Percentiles rank a stretch among this genome's conserved stretches.
These are phyloP conservation scores for Lutjanus erythropterus DNA, from an alignment of 2,113 vertebrate species.

Conservation along the genomic window DNA sequence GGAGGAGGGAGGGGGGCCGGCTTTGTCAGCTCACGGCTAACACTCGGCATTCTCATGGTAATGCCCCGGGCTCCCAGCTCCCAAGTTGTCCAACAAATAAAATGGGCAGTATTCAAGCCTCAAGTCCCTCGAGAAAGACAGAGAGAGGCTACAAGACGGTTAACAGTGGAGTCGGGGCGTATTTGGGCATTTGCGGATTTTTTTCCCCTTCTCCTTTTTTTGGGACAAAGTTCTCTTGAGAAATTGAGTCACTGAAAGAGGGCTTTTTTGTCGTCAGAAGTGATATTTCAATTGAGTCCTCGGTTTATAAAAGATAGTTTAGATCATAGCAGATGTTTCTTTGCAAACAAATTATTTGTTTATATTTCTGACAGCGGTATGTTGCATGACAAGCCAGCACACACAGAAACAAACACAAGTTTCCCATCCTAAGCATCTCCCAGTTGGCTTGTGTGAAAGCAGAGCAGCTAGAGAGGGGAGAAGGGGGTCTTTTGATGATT, in stretches of 20 bases:
- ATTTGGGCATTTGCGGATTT: conserved; percentile 71
- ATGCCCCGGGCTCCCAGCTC: conserved; percentile 91
- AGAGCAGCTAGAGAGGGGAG: conserved; percentile 36
- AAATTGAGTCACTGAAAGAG: conserved; percentile 73
- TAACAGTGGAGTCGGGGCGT: conserved; percentile 80
- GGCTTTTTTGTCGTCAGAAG: conserved; percentile 46
- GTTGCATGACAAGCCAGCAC: conserved; percentile 73
- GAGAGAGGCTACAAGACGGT: conserved; percentile 82
- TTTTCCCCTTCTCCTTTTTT: conserved; percentile 48
- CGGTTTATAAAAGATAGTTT: conserved; percentile 70
- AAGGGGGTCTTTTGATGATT: conserved; percentile 64
- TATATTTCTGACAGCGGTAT: conserved; percentile 57
- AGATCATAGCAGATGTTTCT: conserved; percentile 75
- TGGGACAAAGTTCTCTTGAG: conserved; percentile 71
- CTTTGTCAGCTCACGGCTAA: conserved; percentile 96
- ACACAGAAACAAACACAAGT: conserved; percentile 75
- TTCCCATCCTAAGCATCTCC: conserved; percentile 72
- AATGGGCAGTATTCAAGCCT: conserved; percentile 94
- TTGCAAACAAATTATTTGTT: conserved; percentile 71
- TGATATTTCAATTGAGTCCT: conserved; percentile 81
- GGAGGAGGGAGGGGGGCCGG: conserved; percentile 86
- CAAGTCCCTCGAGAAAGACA: conserved; percentile 82
- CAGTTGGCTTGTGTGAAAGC: conserved; percentile 60
- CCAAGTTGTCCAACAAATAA: conserved; percentile 96
- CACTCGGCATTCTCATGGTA: conserved; percentile 96